Conservation (phyloP, 2,113 vertebrate genomes). For the Anser cygnoides region DNA sequence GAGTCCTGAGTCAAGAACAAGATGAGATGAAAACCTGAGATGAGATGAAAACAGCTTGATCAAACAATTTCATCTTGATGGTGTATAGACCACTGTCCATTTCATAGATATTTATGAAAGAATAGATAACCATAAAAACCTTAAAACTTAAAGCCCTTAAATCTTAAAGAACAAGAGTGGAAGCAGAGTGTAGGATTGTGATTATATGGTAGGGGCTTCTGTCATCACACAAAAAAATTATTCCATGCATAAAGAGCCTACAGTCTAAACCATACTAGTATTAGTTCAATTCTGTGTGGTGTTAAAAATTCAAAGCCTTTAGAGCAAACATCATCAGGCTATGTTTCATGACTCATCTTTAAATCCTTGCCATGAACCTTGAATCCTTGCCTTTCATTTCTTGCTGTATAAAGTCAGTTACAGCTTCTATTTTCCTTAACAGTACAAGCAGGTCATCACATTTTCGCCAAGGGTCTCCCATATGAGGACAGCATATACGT, state of each 20-base stretch:
- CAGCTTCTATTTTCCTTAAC: not conserved
- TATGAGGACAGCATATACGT: not conserved
- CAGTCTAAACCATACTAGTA: not conserved
- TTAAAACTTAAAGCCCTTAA: not conserved
- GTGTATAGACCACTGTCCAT: not conserved
- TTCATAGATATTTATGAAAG: not conserved
- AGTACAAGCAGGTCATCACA: accelerated
- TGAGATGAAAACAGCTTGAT: not conserved
- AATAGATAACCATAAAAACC: not conserved
- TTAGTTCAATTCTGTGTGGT: not conserved
- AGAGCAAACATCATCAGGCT: not conserved
- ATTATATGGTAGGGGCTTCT: not conserved
- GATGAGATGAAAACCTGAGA: not conserved
- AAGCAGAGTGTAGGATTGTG: not conserved
- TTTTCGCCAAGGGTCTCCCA: not conserved
- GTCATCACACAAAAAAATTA: not conserved
- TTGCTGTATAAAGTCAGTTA: not conserved
- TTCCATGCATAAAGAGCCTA: not conserved
- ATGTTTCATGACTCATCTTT: not conserved
- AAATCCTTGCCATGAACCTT: not conserved
- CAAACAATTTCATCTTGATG: not conserved
- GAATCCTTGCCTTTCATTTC: not conserved
- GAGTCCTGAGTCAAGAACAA: not conserved
- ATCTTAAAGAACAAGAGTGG: not conserved
- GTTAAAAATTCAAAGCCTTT: not conserved